A percentile compares a stretch with the other conserved stretches of the same genome.
These are phyloP conservation scores for Callorhinus ursinus DNA, from an alignment of 2,113 vertebrate species.

Conservation along the genomic window DNA sequence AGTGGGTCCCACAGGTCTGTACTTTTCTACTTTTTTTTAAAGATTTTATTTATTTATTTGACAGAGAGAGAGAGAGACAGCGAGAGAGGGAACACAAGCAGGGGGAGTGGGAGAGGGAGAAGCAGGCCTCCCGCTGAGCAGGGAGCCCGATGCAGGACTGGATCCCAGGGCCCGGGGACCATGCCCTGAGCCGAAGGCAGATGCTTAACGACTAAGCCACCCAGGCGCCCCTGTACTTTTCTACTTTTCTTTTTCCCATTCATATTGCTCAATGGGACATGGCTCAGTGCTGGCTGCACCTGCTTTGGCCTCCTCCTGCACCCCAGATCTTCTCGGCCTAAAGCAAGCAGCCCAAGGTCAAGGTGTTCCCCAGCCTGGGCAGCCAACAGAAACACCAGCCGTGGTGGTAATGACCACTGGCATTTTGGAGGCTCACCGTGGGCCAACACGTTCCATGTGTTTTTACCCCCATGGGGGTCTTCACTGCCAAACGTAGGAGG, in stretches of 20 bases:
- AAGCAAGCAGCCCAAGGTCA: neutral
- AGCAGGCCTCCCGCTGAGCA: too few species aligned
- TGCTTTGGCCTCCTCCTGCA: neutral
- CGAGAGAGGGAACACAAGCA: too few species aligned
- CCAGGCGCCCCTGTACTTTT: neutral
- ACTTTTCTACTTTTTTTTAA: neutral
- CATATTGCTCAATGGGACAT: rapidly evolving
- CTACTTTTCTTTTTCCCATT: neutral
- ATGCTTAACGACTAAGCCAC: too few species aligned
- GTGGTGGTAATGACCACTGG: rapidly evolving
- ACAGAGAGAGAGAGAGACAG: too few species aligned
- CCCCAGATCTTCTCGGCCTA: neutral
- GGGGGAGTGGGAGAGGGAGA: too few species aligned
- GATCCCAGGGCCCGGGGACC: too few species aligned
- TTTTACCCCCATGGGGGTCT: neutral
- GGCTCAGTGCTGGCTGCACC: neutral
- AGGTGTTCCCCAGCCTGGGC: neutral
- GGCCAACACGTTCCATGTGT: neutral
- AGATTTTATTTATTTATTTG: too few species aligned
- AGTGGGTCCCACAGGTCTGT: neutral
- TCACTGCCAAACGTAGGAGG: neutral
- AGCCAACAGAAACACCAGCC: neutral
- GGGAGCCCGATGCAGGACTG: too few species aligned
- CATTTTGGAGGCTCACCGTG: neutral
- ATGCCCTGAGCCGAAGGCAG: too few species aligned